Evolutionary conservation across 2,888 invertebrate species (phyloP).

Genomic region (Drosophila mercatorum): DNA sequence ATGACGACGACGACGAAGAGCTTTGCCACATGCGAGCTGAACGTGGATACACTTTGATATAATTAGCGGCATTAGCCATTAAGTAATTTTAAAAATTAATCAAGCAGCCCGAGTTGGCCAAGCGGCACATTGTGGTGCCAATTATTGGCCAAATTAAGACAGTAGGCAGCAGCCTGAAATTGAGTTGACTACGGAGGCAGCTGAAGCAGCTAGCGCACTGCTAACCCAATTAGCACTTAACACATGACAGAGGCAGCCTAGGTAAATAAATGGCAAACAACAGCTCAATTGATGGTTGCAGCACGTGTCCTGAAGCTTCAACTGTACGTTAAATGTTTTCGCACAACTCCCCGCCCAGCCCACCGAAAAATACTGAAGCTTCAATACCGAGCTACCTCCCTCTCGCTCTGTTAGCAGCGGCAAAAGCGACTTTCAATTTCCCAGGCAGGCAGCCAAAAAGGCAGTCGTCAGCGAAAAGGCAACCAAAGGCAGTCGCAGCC

Average conservation of each 20-base stretch:
- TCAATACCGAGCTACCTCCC: neutral
- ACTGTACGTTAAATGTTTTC: slow-evolving; percentile 71
- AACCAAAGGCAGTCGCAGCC: slow-evolving; percentile 41
- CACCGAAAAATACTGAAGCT: neutral
- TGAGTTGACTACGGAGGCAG: neutral
- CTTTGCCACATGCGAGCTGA: slow-evolving; percentile 7
- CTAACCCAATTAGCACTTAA: slow-evolving; percentile 79
- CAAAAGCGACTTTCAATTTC: slow-evolving; percentile 74
- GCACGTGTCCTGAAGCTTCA: slow-evolving; percentile 64
- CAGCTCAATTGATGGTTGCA: slow-evolving; percentile 74
- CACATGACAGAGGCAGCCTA: slow-evolving; percentile 64
- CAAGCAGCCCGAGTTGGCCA: slow-evolving; percentile 35
- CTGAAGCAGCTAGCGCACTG: slow-evolving; percentile 25
- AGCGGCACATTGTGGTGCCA: slow-evolving; percentile 38
- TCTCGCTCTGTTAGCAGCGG: neutral
- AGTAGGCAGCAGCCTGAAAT: neutral
- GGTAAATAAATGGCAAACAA: slow-evolving; percentile 77
- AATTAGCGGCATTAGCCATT: slow-evolving; percentile 68
- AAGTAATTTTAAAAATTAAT: slow-evolving; percentile 76
- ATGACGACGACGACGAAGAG: neutral
- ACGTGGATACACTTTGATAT: slow-evolving; percentile 58
- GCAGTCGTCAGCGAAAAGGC: slow-evolving; percentile 73
- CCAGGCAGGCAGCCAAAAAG: slow-evolving; percentile 71
- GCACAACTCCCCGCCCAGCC: slow-evolving; percentile 2
- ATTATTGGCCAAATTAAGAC: slow-evolving; percentile 52